phyloP scores from a whole-genome alignment of 2,888 invertebrate species.

The Tetheella fluctuosa region DNA sequence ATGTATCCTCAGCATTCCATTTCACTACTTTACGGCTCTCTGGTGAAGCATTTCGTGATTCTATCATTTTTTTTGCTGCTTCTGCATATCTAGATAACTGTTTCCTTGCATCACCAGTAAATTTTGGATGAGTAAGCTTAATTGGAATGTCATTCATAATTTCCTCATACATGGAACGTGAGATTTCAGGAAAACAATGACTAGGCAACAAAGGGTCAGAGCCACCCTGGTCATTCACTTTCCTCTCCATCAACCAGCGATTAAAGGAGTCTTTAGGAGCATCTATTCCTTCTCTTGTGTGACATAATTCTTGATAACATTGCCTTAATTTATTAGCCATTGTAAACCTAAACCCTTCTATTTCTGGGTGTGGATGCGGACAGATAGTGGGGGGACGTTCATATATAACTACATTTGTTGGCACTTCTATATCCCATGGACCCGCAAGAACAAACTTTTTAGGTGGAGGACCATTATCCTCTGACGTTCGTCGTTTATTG shows the following conservation, averaged over 20 bases:
- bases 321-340: conserved; percentile 93
- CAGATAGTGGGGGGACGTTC: conserved; percentile 93
- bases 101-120: conserved; percentile 97
- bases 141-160: conserved; percentile 99
- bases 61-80: conserved; percentile 98
- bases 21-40: conserved; percentile 98
- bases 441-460: conserved; percentile 95
- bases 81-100: conserved; percentile 97
- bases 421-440: conserved; percentile 97
- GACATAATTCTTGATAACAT: conserved; percentile 97
- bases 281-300: conserved; percentile 95
- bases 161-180: conserved; percentile 97
- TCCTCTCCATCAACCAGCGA: conserved; percentile 97
- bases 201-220: conserved; percentile 96
- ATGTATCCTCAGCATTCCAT: conserved; percentile 99
- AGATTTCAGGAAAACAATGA: conserved; percentile 96
- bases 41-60: conserved; percentile 95
- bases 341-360: conserved; percentile 93
- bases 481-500: conserved; percentile 90
- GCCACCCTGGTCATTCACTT: conserved; percentile 93
- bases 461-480: conserved; percentile 90
- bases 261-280: conserved; percentile 98
- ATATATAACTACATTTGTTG: conserved; percentile 95
- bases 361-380: conserved; percentile 97
- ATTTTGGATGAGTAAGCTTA: conserved; percentile 97